Base-by-base conservation (phyloP, 2,113 vertebrate species). In the Urocynchramus pylzowi region DNA sequence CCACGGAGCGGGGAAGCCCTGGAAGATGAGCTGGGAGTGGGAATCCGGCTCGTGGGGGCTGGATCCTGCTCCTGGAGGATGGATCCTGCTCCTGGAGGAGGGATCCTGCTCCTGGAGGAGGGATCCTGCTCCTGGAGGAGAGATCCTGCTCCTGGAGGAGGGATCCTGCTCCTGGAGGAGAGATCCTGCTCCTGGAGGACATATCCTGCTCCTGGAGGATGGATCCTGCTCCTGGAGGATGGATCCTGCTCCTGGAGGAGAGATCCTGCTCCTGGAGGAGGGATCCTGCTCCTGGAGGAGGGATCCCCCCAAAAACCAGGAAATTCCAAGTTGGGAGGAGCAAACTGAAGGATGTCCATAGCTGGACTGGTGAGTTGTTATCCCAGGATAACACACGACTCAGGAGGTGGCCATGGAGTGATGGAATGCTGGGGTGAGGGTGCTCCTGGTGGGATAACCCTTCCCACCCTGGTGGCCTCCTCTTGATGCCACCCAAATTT, bases 361-460 rank as follows among this genome's bases (percentile, higher is more conserved):
- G 33, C 28, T 6, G 18, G 23, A 24, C 28, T 9, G 0, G 1
- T 3, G 41, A 0, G 2, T 3, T 18, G 19, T 37, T 78, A 21
- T n/a, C 57, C 84, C 42, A 35, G 27, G 68, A 39, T 19, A 76
- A 24, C 9, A 2, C 3, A 1, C 7, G 8, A 13, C 19, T 41
- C 52, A 3, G 21, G 15, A 35, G 79, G 33, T 0, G 3, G 41
- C 30, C 19, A 1, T 0, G 6, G 61, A 10, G 33, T 7, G 39
- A 44, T 1, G 41, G 65, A 85, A 81, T 23, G 24, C 11, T 0
- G 21, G 26, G 30, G 39, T 61, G 14, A 18, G 53, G 21, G 24
- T 27, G n/a, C 24, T 52, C 39, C 63, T 3, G 2, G 10, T 0
- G 6, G 37, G 70, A 64, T 30, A 45, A 85, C 70, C 19, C 0